Evolutionary conservation across 2,888 invertebrate genomes (phyloP).

Genomic region (Dione juno): DNA sequence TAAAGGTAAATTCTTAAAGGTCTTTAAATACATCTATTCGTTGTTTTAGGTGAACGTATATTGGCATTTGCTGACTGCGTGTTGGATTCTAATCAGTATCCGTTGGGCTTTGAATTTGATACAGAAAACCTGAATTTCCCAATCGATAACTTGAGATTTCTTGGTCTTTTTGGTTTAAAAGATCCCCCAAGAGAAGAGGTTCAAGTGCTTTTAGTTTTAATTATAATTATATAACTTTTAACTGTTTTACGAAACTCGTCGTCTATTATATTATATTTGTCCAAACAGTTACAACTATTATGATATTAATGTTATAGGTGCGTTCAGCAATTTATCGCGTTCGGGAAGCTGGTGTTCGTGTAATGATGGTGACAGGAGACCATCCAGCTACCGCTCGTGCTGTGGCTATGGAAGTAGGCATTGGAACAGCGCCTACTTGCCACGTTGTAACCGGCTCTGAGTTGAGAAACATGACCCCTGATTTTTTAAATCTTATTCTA

Average conservation of each 20-base stretch:
- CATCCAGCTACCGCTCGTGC: conserved; percentile 91
- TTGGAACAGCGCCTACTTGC: conserved; percentile 84
- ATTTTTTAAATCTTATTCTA: conserved; percentile 80
- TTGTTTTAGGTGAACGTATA: conserved; percentile 89
- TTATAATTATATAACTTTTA: no score
- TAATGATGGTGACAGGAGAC: conserved; percentile 92
- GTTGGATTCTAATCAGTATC: conserved; percentile 93
- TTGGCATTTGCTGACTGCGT: conserved; percentile 94
- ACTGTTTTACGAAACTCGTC: neutral
- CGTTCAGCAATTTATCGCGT: conserved; percentile 85
- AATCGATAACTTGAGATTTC: conserved; percentile 92
- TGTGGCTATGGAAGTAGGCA: conserved; percentile 88
- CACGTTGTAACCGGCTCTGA: conserved; percentile 83
- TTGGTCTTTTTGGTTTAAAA: conserved; percentile 98
- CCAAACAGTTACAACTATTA: neutral
- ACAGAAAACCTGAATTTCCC: conserved; percentile 95
- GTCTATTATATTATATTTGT: neutral
- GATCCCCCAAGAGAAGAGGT: conserved; percentile 90
- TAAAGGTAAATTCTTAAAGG: no score
- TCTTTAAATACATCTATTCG: neutral
- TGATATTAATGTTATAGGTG: conserved; percentile 56
- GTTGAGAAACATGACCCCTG: conserved; percentile 81
- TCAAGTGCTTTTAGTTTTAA: neutral
- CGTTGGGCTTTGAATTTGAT: conserved; percentile 94
- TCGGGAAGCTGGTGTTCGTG: conserved; percentile 89